Base-by-base conservation (phyloP, 2,888 invertebrate species). In the Latrodectus elegans region DNA sequence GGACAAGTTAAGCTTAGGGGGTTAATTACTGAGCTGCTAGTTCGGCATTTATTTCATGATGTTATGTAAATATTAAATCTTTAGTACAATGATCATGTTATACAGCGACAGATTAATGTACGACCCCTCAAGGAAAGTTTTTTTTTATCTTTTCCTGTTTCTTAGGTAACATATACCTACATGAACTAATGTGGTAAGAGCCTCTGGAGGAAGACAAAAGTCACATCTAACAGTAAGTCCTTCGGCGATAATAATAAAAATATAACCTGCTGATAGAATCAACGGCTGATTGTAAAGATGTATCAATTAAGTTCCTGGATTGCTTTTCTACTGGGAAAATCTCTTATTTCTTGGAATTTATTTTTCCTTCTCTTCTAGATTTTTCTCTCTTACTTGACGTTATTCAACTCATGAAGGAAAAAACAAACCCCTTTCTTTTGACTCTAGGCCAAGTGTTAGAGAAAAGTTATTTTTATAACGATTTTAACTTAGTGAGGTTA, bases 271-370 rank as follows among this genome's bases (percentile, higher is more conserved):
- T n/a, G 71, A 71, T 71, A 71, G 51, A 49, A 38, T 49, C 71
- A 15, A 71, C 49, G 11, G 71, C 49, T n/a, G 49, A 71, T 71
- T 71, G 51, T 38, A 51, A 71, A 71, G 51, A 71, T 71, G 51
- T 51, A 71, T 71, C 71, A 71, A 71, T 71, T 71, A 71, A 60
- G 60, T 15, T 60, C 10, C 60, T n/a, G 60, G 14, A 60, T 60
- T 60, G 60, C 60, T 60, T 60, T n/a, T 60, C n/a, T 60, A 15
- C 60, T 11, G 60, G 60, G 60, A n/a, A 60, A 60, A 60, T 60
- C 60, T 55, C n/a, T 60, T 60, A 60, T 60, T 60, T 60, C 60
- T n/a, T 60, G 12, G 60, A 60, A 15, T 60, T 60, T 60, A 60
- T 60, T 60, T 60, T 60, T 60, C 12, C 4, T 60, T 60, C 60